Evolutionary conservation across 2,888 invertebrate species (phyloP), one percentile per base, ranked within the genome.

Genomic region (Rhingia rostrata): DNA sequence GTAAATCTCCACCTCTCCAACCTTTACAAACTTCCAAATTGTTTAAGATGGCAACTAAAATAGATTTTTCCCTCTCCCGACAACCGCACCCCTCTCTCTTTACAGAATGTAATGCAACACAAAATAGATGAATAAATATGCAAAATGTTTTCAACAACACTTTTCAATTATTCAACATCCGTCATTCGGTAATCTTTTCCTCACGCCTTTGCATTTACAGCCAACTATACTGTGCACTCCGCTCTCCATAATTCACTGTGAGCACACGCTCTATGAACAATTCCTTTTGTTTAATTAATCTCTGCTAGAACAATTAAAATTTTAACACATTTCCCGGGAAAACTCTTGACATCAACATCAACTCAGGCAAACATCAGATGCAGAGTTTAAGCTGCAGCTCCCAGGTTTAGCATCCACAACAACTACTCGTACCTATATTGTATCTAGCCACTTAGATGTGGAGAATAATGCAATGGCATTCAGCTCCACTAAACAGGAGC

Each of bases 261-360:
- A 22, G 22, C 22, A 22, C 22, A 22, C 22, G 22, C 22, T 22
- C 22, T 22, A 22, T 22, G 22, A 22, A 22, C 22, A 22, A 22
- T 22, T 22, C 22, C 45, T 54, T 74, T 80, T 61, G 60, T 80
- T 67, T 56, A 74, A 80, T 80, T 80, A 74, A 80, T 75, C 81
- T 70, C 75, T 64, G 75, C 51, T 58, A 35, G 43, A 81, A 69
- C 74, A 75, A 81, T 81, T 81, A 75, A 69, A 75, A 66, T 58
- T 64, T 64, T 53, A 66, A 70, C 81, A 70, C 77, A 82, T 58
- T 70, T 64, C 53, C 53, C 37, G n/a, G 43, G 10, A 30, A 49
- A 80, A 43, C 63, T 63, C 61, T 81, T 58, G 37, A 73, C 43
- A 43, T 53, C 51, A 51, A 33, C 49, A 64, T 7, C 67, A 45